These are phyloP conservation scores for Chloropsis cyanopogon DNA, from an alignment of 2,113 vertebrate genomes.

Conservation along the genomic window DNA sequence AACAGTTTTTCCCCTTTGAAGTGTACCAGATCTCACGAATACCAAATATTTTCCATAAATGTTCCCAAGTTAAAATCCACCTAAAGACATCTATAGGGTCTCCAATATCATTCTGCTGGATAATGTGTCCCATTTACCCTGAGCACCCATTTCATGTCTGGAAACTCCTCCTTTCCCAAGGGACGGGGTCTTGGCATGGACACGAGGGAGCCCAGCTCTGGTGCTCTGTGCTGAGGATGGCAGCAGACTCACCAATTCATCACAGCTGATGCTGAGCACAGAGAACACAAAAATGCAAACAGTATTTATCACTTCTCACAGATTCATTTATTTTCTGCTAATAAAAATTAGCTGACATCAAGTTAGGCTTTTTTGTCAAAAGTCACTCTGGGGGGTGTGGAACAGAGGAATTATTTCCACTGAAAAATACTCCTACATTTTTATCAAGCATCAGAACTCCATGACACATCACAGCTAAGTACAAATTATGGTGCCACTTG, in stretches of 20 bases:
- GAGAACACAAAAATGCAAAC: background rate
- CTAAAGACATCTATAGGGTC: background rate
- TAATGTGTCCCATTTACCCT: background rate
- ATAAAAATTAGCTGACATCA: background rate
- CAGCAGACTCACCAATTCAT: background rate
- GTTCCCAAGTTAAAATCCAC: background rate
- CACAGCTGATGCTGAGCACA: background rate
- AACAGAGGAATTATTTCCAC: background rate
- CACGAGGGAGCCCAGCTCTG: background rate
- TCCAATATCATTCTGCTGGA: background rate
- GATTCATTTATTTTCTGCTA: constrained; percentile 24
- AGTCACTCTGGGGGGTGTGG: background rate
- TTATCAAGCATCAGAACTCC: background rate
- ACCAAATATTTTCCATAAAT: background rate
- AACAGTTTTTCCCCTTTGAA: background rate
- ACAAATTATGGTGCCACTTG: background rate
- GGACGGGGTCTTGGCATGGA: background rate
- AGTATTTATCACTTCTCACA: background rate
- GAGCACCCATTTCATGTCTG: background rate
- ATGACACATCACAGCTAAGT: background rate
- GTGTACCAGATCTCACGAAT: background rate
- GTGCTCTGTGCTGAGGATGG: background rate
- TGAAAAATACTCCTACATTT: background rate
- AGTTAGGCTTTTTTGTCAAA: background rate
- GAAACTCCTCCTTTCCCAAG: background rate